Evolutionary conservation across 2,113 vertebrate species (phyloP), one percentile per base, ranked within the genome.

Genomic region (Platycercus adscitus): DNA sequence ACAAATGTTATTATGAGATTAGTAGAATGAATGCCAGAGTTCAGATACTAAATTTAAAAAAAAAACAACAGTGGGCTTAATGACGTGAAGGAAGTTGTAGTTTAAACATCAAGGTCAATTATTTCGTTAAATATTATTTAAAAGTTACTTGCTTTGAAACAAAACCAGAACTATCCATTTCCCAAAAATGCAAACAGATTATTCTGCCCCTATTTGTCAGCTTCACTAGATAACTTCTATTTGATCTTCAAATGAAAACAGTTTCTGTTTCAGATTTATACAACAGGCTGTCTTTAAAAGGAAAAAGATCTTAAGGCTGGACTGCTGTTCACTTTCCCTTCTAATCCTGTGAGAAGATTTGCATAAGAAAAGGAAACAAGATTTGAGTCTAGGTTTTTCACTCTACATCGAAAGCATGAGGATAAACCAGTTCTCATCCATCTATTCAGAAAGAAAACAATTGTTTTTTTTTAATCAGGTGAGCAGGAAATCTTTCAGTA

Each of bases 201-300:
- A 94, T 93, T 68, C 82, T 90, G 76, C 65, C 76, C 52, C 86
- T 90, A 60, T 65, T 90, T 87, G 80, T 96, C 95, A 97, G 71
- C 96, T 96, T 97, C 78, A 52, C 88, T 82, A 77, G 85, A 94
- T 94, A 91, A 75, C 69, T 95, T 90, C 81, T 95, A 91, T 96
- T 96, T 96, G 91, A 95, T 96, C 91, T 91, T 97, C 94, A 96
- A 89, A 90, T 91, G 77, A 93, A 92, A 97, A 93, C 95, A 94
- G 91, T 96, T 97, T 96, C 82, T 88, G 66, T 96, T 97, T 97
- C 94, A 97, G 76, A 96, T 97, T 97, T 94, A 95, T 94, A 95
- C 89, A 95, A 92, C 91, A 97, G 81, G 35, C 92, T 95, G 82
- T 75, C 92, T 92, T 73, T 83, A 56, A 88, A 96, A 96, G 95